Percentiles rank a stretch among this genome's conserved stretches.
Evolutionary conservation across 35 echinoderm and acorn worm genomes (phyloP).

Genomic region (Heliocidaris tuberculata): DNA sequence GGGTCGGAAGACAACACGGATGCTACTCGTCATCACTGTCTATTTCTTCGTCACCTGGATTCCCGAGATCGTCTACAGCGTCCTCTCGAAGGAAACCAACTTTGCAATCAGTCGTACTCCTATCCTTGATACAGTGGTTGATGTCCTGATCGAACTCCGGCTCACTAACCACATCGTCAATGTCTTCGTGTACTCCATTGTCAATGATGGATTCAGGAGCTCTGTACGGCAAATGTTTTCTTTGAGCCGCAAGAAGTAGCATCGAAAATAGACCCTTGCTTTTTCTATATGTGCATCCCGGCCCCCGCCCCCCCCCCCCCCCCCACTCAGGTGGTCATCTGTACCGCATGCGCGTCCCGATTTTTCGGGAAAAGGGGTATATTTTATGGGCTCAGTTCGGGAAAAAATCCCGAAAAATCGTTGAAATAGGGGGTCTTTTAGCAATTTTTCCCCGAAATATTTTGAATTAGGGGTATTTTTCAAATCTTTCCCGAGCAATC

Average conservation of each 20-base stretch:
- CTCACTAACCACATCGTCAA: constrained; percentile 27
- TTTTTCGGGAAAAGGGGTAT: too few species aligned
- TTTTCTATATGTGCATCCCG: too few species aligned
- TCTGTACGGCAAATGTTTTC: background rate
- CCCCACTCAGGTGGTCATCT: too few species aligned
- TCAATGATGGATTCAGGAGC: background rate
- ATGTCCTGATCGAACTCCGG: background rate
- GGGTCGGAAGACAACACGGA: constrained; percentile 22
- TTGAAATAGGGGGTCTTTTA: too few species aligned
- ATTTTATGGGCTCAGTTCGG: too few species aligned
- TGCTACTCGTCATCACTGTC: constrained; percentile 27
- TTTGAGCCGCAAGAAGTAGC: background rate
- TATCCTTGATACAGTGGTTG: background rate
- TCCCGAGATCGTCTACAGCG: background rate
- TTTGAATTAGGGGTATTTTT: too few species aligned
- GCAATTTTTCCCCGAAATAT: too few species aligned
- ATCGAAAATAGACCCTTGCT: background rate
- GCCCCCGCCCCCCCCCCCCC: too few species aligned
- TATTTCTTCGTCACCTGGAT: constrained; percentile 31
- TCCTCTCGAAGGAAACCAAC: background rate
- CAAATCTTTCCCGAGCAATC: too few species aligned
- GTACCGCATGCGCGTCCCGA: too few species aligned
- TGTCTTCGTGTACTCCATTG: background rate
- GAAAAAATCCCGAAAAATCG: too few species aligned
- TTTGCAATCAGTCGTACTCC: background rate